A percentile compares a stretch with the other conserved stretches of the same genome.
These are phyloP conservation scores for Martes martes DNA, from an alignment of 2,113 vertebrate genomes.

Conservation along the genomic window DNA sequence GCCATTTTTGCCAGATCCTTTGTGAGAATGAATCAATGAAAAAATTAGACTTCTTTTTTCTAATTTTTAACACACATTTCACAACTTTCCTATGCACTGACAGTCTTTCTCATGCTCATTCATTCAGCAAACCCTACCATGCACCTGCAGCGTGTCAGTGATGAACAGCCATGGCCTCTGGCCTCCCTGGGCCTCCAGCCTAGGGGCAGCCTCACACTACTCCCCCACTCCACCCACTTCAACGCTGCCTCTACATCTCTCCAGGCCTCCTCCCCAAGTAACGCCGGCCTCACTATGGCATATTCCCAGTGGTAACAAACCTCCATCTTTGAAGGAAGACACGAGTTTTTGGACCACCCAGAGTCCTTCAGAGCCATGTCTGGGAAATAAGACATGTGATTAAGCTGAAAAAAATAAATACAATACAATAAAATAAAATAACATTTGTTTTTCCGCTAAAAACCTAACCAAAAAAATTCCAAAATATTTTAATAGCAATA, in stretches of 20 bases:
- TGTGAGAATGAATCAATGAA: not conserved
- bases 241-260: not conserved
- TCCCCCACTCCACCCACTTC: not conserved
- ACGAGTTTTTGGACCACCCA: not conserved
- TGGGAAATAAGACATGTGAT: not conserved
- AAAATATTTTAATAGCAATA: not conserved
- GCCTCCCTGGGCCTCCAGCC: not conserved
- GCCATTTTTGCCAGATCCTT: not conserved
- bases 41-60: not conserved
- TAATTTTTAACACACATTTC: not conserved
- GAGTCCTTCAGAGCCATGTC: not conserved
- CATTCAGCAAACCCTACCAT: not conserved
- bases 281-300: not conserved
- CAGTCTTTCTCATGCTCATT: not conserved
- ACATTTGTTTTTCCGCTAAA: not conserved
- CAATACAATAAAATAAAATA: too few relatives aligned
- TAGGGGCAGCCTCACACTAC: not conserved
- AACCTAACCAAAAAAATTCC: rapidly evolving
- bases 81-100: not conserved
- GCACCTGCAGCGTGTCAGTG: not conserved
- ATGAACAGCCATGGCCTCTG: not conserved
- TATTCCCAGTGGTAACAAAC: not conserved
- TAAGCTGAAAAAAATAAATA: not conserved
- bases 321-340: not conserved
- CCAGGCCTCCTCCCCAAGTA: not conserved